Conservation (phyloP, 2,888 invertebrate species). For the Brenthis daphne region DNA sequence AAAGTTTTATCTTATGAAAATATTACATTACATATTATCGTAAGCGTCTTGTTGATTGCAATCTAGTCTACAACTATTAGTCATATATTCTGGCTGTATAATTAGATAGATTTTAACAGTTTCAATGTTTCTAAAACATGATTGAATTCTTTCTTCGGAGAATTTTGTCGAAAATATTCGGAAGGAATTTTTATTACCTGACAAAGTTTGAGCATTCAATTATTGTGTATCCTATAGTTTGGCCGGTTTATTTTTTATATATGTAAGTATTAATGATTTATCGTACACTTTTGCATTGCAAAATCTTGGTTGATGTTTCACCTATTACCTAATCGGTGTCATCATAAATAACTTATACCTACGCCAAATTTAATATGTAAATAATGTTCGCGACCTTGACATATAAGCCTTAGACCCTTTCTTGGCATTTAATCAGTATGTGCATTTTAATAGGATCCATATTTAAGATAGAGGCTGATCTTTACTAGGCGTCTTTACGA, state of each 20-base stretch:
- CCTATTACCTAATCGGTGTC: conserved; percentile 19
- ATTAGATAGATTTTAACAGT: too few relatives aligned
- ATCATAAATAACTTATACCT: conserved; percentile 27
- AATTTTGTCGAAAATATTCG: too few relatives aligned
- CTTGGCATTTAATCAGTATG: conserved; percentile 32
- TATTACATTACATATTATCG: background rate
- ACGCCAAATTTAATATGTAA: conserved; percentile 33
- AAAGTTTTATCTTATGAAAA: conserved; percentile 23
- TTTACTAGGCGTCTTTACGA: too few relatives aligned
- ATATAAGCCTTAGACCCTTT: conserved; percentile 39
- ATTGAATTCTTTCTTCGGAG: too few relatives aligned
- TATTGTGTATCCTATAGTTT: too few relatives aligned
- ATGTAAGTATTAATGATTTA: too few relatives aligned
- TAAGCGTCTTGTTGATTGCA: background rate
- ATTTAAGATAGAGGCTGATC: conserved; percentile 1
- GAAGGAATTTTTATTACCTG: too few relatives aligned
- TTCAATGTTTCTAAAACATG: too few relatives aligned
- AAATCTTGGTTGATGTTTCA: background rate
- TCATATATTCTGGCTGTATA: too few relatives aligned
- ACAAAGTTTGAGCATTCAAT: too few relatives aligned
- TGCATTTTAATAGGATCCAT: conserved; percentile 12
- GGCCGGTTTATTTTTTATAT: too few relatives aligned
- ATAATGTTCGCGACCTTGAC: conserved; percentile 40
- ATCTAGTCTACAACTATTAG: too few relatives aligned
- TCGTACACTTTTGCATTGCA: background rate